Base-by-base conservation (phyloP, 2,113 vertebrate genomes). In the Acanthisitta chloris region DNA sequence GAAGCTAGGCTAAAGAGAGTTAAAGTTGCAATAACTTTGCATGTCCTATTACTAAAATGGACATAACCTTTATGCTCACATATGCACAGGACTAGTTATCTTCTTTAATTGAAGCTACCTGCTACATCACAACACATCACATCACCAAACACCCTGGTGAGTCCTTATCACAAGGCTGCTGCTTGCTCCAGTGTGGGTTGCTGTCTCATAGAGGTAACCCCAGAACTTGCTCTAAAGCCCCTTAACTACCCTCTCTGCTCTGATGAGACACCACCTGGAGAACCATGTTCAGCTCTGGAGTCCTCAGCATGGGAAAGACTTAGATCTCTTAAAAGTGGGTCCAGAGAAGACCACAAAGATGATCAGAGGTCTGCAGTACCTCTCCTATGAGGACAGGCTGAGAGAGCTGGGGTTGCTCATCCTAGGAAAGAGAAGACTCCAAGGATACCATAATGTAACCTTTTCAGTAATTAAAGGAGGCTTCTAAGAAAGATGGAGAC, bases 271-370 rank as follows among this genome's bases (percentile, higher is more conserved):
- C 8, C 25, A 14, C 4, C 20, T 17, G 34, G 34, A 48, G 19
- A 5, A 6, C 57, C 5, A 14, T 58, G 57, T 23, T n/a, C 64
- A 52, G 33, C 38, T 28, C 43, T 52, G 72, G 17, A 51, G 28
- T 10, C 16, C 40, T 29, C 0, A 3, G 24, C 4, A 3, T 14
- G 40, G 40, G 42, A 54, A 42, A 71, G 34, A 31, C 2, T 2
- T 2, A 10, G 57, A 48, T 31, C 7, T 55, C 24, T 14, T 5
- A 11, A 24, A 24, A 46, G 48, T 4, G 13, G 38, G 8, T 45
- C 7, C 46, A 69, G 54, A 52, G 64, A 46, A 40, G 15, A 61
- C 19, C 29, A 17, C 3, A 6, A 25, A n/a, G 46, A 12, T 52
- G 46, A 24, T 38, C 40, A 9, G 5, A 11, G 46, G 25, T 9